Evolutionary conservation across 2,113 vertebrate species (phyloP).

Genomic region (Dunckerocampus dactyliophorus): DNA sequence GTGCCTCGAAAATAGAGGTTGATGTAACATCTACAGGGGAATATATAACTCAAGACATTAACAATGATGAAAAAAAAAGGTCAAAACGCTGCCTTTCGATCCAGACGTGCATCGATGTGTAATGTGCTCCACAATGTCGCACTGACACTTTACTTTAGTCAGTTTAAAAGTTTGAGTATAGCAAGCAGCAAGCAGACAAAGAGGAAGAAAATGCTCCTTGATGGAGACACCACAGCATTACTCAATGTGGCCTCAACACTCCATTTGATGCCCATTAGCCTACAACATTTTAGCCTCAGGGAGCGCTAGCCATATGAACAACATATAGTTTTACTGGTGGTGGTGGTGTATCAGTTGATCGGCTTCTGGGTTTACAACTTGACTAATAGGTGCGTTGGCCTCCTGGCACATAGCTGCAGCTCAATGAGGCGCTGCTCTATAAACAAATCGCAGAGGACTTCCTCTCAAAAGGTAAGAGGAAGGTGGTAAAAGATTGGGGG

Average conservation of each 20-base stretch:
- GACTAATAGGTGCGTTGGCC: conserved; percentile 24
- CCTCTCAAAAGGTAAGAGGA: conserved; percentile 26
- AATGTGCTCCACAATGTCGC: neutral
- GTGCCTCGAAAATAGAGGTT: neutral
- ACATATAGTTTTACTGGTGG: conserved; percentile 13
- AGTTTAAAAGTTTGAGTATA: neutral
- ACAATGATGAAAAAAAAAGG: neutral
- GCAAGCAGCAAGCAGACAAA: neutral
- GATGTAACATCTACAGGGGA: neutral
- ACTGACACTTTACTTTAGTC: neutral
- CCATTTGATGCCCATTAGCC: conserved; percentile 2
- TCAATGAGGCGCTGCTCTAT: conserved; percentile 42
- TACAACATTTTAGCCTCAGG: conserved; percentile 4
- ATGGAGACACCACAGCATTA: neutral
- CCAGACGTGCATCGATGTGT: neutral
- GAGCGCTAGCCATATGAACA: conserved; percentile 9
- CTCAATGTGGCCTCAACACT: conserved; percentile 1
- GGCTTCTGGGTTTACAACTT: conserved; percentile 25
- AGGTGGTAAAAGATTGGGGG: conserved; percentile 20
- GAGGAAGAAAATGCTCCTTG: neutral
- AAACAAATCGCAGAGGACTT: conserved; percentile 38
- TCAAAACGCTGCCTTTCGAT: neutral
- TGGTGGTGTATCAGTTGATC: conserved; percentile 21
- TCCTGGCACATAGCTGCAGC: conserved; percentile 25
- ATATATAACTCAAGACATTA: neutral